A percentile compares a stretch with the other conserved stretches of the same genome.
Conservation (phyloP, 2,113 vertebrate genomes). For the Psilopogon haemacephalus region DNA sequence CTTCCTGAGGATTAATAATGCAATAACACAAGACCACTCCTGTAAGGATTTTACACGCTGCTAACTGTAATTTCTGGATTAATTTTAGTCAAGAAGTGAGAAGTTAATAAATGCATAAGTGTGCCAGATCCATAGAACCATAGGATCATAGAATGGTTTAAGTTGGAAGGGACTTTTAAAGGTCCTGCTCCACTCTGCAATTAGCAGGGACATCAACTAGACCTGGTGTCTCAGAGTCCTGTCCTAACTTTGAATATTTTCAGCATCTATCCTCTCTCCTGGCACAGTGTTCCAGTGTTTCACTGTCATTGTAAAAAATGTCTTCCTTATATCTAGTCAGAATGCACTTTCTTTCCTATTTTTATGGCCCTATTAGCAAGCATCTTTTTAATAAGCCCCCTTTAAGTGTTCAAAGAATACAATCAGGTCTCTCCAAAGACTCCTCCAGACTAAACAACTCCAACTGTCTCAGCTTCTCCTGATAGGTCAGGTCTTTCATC, state of each 20-base stretch:
- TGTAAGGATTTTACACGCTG: neutral
- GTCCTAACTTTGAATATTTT: neutral
- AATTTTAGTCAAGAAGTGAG: neutral
- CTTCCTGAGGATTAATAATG: neutral
- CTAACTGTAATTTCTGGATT: neutral
- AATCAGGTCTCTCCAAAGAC: rapidly evolving
- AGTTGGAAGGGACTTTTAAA: neutral
- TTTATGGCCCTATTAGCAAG: neutral
- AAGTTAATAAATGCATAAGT: neutral
- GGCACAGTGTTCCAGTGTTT: neutral
- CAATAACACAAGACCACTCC: neutral
- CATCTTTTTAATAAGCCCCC: neutral
- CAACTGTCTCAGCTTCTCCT: neutral
- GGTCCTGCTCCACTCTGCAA: neutral
- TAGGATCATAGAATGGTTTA: too few species aligned
- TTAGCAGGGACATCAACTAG: neutral
- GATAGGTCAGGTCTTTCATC: rapidly evolving
- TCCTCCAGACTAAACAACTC: neutral
- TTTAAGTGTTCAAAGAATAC: neutral
- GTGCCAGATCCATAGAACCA: neutral
- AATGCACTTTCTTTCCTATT: neutral
- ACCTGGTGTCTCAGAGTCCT: neutral
- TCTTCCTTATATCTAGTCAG: neutral
- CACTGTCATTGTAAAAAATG: neutral
- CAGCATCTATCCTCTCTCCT: neutral